Percentiles rank a stretch among this genome's conserved stretches.
Evolutionary conservation across 1,140 invertebrate species (phyloP).

Genomic region (Orchesella cincta): DNA sequence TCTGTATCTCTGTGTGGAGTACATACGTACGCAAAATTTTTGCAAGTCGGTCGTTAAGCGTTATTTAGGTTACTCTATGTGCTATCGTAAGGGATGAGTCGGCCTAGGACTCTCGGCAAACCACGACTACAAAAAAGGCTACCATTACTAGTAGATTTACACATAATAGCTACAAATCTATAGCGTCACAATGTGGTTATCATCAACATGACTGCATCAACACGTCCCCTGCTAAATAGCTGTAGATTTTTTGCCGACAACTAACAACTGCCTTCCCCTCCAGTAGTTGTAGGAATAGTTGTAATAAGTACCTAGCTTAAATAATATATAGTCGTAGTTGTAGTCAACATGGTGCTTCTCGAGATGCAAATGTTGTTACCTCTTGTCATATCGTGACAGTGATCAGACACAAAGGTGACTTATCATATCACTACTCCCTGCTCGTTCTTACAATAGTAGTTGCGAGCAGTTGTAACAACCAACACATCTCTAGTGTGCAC

Average conservation of each 20-base stretch:
- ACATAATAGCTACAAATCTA: not conserved
- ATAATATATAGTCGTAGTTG: too few relatives aligned
- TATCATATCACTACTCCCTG: not conserved
- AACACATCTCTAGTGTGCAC: not conserved
- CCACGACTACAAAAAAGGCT: not conserved
- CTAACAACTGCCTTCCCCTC: not conserved
- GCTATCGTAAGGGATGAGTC: constrained; percentile 1
- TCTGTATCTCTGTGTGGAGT: not conserved
- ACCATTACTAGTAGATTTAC: not conserved
- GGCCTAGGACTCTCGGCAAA: not conserved
- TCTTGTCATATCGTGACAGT: constrained; percentile 27
- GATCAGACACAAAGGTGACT: constrained; percentile 17
- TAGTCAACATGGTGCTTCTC: not conserved
- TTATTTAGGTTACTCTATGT: constrained; percentile 15
- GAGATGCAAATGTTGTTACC: not conserved
- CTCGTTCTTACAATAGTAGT: not conserved
- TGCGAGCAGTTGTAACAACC: not conserved
- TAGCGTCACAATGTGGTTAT: not conserved
- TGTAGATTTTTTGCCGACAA: not conserved
- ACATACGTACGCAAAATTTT: constrained; percentile 4
- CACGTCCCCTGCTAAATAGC: not conserved
- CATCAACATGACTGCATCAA: not conserved
- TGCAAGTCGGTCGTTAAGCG: not conserved
- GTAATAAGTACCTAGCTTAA: constrained; percentile 7
- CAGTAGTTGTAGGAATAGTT: constrained; percentile 4